Evolutionary conservation across 2,797 vertebrate species (phyloP).

Genomic region (Serranus cabrilla): DNA sequence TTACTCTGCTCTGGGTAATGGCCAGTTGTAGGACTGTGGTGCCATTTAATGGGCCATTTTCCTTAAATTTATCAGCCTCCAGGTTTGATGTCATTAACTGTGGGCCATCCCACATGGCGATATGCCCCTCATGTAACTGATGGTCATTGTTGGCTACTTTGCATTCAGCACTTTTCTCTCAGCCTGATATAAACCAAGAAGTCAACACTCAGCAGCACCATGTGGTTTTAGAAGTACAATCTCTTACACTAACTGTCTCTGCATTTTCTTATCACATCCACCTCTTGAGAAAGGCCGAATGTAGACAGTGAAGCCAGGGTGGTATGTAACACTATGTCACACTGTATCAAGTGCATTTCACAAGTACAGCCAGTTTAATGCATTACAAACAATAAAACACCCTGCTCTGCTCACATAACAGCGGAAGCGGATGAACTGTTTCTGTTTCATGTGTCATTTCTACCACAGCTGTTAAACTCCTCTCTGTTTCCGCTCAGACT

Average conservation of each 20-base stretch:
- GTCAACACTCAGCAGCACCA: conserved; percentile 66
- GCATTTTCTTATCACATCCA: conserved; percentile 67
- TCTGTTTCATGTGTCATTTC: conserved; percentile 15
- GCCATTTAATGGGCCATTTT: conserved; percentile 64
- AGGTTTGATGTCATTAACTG: conserved; percentile 65
- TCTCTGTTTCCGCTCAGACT: conserved; percentile 3
- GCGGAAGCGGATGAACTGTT: conserved; percentile 22
- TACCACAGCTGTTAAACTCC: background rate
- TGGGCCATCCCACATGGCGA: conserved; percentile 45
- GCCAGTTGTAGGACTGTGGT: conserved; percentile 43
- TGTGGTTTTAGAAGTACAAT: conserved; percentile 61
- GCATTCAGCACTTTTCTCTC: conserved; percentile 72
- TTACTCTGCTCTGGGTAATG: conserved; percentile 59
- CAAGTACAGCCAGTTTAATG: conserved; percentile 40
- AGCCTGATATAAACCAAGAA: conserved; percentile 58
- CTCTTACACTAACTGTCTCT: conserved; percentile 53
- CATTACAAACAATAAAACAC: conserved; percentile 40
- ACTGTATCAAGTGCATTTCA: conserved; percentile 34
- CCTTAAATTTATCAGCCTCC: conserved; percentile 59
- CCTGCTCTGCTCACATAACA: background rate
- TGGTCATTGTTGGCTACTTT: conserved; percentile 56
- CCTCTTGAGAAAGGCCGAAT: conserved; percentile 40
- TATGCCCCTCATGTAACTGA: conserved; percentile 54
- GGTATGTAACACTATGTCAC: conserved; percentile 33
- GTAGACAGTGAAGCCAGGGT: background rate